These are phyloP conservation scores for Papilio elwesi DNA, from an alignment of 2,888 invertebrate genomes.

Conservation along the genomic window DNA sequence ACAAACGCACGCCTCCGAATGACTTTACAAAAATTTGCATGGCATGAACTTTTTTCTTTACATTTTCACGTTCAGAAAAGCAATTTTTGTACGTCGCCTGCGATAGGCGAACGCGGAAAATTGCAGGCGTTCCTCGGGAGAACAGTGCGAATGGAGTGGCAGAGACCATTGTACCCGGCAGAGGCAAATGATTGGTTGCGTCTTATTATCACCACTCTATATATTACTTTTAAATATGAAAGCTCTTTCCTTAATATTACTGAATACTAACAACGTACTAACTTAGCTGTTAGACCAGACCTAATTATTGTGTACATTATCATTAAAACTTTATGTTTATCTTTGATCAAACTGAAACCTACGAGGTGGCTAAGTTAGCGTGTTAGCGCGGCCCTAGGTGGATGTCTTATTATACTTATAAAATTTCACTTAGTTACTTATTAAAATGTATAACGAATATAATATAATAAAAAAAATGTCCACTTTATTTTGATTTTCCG, in stretches of 20 bases:
- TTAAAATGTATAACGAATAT: not conserved
- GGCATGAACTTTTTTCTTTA: slow-evolving; percentile 70
- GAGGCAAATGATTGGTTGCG: slow-evolving; percentile 73
- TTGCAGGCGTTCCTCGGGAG: slow-evolving; percentile 75
- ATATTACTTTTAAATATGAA: slow-evolving; percentile 1
- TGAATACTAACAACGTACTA: too few relatives aligned
- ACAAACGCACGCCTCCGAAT: slow-evolving; percentile 82
- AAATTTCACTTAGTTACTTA: too few relatives aligned
- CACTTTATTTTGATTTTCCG: slow-evolving; percentile 47
- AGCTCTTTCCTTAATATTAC: too few relatives aligned
- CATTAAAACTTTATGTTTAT: too few relatives aligned
- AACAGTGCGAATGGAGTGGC: slow-evolving; percentile 74
- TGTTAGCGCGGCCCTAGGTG: too few relatives aligned
- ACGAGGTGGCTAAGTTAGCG: too few relatives aligned
- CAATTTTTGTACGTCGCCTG: slow-evolving; percentile 81
- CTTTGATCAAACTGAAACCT: too few relatives aligned
- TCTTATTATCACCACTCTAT: slow-evolving; percentile 60
- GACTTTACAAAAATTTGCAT: slow-evolving; percentile 84
- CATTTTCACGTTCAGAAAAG: slow-evolving; percentile 80
- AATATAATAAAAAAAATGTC: slow-evolving; percentile 19
- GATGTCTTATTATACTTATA: too few relatives aligned
- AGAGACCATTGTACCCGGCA: slow-evolving; percentile 67
- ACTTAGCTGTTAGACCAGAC: too few relatives aligned
- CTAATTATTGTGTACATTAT: too few relatives aligned
- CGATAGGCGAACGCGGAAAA: slow-evolving; percentile 80